Conservation (phyloP, 2,888 invertebrate species). For the Chamaedrilus cognettii region DNA sequence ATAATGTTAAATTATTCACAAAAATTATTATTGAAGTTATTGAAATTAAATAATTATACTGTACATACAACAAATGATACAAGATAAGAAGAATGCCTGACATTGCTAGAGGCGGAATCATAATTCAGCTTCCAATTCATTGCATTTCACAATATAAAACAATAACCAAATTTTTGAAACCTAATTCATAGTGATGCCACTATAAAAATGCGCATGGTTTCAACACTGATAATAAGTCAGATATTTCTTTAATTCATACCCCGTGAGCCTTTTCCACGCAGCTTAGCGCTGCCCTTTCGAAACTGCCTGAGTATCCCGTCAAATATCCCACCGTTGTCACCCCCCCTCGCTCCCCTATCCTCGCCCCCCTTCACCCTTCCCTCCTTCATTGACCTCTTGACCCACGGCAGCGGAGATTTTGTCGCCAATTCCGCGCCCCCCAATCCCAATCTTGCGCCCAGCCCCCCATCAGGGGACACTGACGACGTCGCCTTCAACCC, state of each 20-base stretch:
- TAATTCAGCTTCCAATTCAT: too few species aligned
- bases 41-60: too few species aligned
- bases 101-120: too few species aligned
- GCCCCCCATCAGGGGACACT: background rate
- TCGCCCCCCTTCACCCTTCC: too few species aligned
- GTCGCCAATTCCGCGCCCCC: slow-evolving; percentile 1
- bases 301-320: slow-evolving; percentile 31
- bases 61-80: too few species aligned
- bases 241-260: slow-evolving; percentile 11
- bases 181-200: background rate
- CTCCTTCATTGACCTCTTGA: slow-evolving; percentile 17
- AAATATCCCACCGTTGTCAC: slow-evolving; percentile 29
- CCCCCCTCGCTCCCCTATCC: slow-evolving; percentile 7
- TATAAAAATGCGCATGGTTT: background rate
- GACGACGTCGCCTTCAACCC: background rate
- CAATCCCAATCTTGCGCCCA: background rate
- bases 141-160: too few species aligned
- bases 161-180: too few species aligned
- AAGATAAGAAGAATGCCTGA: too few species aligned
- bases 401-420: slow-evolving; percentile 27
- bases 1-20: too few species aligned
- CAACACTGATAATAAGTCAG: background rate
- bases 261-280: slow-evolving; percentile 26
- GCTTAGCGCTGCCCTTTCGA: slow-evolving; percentile 26
- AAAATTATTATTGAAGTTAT: too few species aligned